A percentile compares a stretch with the other conserved stretches of the same genome.
phyloP scores from a whole-genome alignment of 2,113 vertebrate genomes.

The Sakesphorus luctuosus region DNA sequence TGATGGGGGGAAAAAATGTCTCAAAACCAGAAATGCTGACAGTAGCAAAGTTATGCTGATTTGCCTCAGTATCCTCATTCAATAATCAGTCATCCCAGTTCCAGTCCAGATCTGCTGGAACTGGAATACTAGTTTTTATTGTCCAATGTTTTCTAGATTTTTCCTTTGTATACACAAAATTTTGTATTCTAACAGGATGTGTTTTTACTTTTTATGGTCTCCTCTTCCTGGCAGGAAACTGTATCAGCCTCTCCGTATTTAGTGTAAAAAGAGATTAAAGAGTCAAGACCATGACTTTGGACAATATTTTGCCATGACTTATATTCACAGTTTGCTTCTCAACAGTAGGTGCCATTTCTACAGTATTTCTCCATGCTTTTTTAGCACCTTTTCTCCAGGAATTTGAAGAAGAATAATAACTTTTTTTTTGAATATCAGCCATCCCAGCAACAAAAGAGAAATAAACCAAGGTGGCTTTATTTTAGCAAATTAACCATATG shows the following conservation, averaged over 20 bases:
- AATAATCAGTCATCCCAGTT: not conserved
- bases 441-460: not conserved
- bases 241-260: not conserved
- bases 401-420: not conserved
- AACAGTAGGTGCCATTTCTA: not conserved
- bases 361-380: not conserved
- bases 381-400: not conserved
- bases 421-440: not conserved
- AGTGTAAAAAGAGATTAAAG: constrained; percentile 11
- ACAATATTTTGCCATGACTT: not conserved
- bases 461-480: not conserved
- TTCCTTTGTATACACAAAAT: not conserved
- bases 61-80: not conserved
- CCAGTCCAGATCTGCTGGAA: not conserved
- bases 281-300: not conserved
- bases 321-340: not conserved
- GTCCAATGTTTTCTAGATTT: not conserved
- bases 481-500: constrained; percentile 33
- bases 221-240: not conserved
- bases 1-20: not conserved
- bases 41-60: not conserved
- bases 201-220: not conserved
- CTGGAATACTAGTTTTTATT: not conserved
- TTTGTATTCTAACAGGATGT: not conserved
- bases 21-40: not conserved